These are phyloP conservation scores for Dasypogon diadema DNA, from an alignment of 2,888 invertebrate genomes.

Conservation along the genomic window DNA sequence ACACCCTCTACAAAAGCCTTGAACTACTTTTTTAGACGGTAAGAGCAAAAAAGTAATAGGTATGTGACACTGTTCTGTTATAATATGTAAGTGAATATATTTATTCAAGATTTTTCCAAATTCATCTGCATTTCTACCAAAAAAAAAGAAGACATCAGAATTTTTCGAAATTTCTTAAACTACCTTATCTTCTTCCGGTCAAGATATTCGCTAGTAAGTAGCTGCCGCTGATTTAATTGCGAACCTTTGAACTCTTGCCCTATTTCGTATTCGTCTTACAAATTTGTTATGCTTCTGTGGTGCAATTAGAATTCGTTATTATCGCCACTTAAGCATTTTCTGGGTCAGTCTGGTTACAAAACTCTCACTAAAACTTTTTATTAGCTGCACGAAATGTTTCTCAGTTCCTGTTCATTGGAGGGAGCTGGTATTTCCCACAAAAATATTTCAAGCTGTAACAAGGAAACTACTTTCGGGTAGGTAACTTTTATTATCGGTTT, in stretches of 20 bases:
- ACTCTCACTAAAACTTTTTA: conserved; percentile 22
- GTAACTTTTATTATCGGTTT: conserved; percentile 36
- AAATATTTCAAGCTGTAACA: not conserved
- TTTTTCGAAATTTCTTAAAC: no score
- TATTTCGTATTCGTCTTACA: not conserved
- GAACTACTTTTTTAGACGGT: no score
- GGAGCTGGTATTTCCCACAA: not conserved
- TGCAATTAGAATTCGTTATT: conserved; percentile 3
- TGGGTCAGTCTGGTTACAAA: conserved; percentile 18
- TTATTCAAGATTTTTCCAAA: no score
- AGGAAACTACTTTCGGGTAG: conserved; percentile 22
- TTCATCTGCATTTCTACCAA: no score
- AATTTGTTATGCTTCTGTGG: not conserved
- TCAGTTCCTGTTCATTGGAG: not conserved
- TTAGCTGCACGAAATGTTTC: conserved; percentile 13
- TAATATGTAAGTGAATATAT: no score
- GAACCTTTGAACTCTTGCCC: not conserved
- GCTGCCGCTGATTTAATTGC: not conserved
- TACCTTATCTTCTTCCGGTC: not conserved
- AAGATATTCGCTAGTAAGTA: not conserved
- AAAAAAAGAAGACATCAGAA: no score
- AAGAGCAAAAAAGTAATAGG: no score
- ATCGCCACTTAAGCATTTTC: not conserved
- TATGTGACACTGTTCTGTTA: no score
- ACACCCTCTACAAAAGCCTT: no score